A percentile compares a stretch with the other conserved stretches of the same genome.
Evolutionary conservation across 2,888 invertebrate species (phyloP).

Genomic region (Papilio demoleus): DNA sequence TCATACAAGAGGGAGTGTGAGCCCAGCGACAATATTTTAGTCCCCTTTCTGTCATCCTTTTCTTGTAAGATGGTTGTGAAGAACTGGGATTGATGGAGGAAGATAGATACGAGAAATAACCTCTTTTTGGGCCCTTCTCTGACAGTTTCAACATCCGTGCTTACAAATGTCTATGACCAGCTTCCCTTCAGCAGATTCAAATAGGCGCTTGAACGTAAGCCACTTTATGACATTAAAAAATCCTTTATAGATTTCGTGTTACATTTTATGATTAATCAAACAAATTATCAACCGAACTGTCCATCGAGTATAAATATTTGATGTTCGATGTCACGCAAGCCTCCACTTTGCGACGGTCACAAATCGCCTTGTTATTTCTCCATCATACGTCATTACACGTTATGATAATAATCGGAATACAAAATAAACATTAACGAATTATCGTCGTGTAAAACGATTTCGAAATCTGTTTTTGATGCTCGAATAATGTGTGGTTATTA

Average conservation of each 20-base stretch:
- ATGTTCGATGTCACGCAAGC: conserved; percentile 3
- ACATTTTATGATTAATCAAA: background rate
- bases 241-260: background rate
- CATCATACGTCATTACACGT: conserved; percentile 23
- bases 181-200: too few species aligned
- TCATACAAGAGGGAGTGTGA: too few species aligned
- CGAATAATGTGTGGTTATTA: background rate
- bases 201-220: too few species aligned
- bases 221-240: too few species aligned
- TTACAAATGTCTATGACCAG: too few species aligned
- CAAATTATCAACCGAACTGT: background rate
- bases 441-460: conserved; percentile 13
- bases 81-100: too few species aligned
- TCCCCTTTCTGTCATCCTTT: too few species aligned
- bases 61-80: too few species aligned
- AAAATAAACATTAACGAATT: conserved; percentile 22
- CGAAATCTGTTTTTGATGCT: conserved; percentile 3
- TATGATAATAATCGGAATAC: conserved; percentile 9
- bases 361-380: conserved; percentile 21
- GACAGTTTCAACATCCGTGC: too few species aligned
- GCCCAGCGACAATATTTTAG: too few species aligned
- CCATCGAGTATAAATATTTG: background rate
- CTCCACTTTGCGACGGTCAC: background rate
- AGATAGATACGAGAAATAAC: too few species aligned
- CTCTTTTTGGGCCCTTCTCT: too few species aligned